Evolutionary conservation across 2,797 vertebrate genomes (phyloP), one percentile per base, ranked within the genome.

Genomic region (Lates japonicus): DNA sequence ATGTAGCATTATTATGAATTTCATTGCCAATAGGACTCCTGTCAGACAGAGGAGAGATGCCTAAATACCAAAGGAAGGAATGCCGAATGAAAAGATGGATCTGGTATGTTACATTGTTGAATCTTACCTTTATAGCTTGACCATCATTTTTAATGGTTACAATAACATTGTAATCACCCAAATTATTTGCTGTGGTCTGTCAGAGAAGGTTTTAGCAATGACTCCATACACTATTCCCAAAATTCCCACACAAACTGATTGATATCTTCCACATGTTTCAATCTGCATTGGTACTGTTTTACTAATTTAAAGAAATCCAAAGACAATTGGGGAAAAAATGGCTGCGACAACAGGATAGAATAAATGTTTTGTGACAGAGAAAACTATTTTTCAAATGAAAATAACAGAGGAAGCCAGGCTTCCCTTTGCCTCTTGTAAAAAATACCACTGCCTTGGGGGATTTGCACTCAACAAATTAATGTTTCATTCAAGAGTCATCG

Each of bases 401-500:
- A 77, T 58, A 57, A 58, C 3, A 37, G 33, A 37, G 14, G 22
- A 20, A 51, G 29, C 31, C 33, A 19, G 39, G n/a, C 22, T 49
- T 81, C 62, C 13, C 13, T 14, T 20, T 44, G 39, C 12, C 19
- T 57, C 20, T 51, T 37, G 16, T 33, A 17, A 68, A 35, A 63
- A 29, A 60, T 22, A 20, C 29, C 67, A 61, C 5, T 8, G 33
- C 71, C 13, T 3, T 19, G 2, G 11, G 5, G 49, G 74, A 52
- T 79, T 76, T 69, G 46, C 33, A 57, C 62, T 49, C 22, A 46
- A 57, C 60, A 70, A 64, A 74, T 77, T 11, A 80, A 76, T 58
- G 65, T 74, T 82, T 83, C 35, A 77, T 54, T 74, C 22, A 41
- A 57, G n/a, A 58, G 74, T 65, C 62, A 60, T 68, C 48, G 19